phyloP scores from a whole-genome alignment of 2,113 vertebrate genomes.

The Herpailurus yagouaroundi region DNA sequence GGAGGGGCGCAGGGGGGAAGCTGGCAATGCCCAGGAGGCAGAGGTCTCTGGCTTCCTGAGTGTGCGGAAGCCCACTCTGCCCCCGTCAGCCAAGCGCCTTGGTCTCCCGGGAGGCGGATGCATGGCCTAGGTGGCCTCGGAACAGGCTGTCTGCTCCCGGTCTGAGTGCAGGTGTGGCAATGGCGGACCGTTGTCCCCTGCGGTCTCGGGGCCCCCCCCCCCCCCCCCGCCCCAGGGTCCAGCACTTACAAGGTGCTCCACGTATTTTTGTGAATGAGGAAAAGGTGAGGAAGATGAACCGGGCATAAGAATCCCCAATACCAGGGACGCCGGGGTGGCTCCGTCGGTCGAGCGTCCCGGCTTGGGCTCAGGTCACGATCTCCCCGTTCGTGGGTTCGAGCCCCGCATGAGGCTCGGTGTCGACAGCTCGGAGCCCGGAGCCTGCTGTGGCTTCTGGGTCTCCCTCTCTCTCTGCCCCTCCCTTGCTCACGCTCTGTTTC shows the following conservation, averaged over 20 bases:
- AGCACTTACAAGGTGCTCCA: neutral
- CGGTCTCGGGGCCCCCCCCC: neutral
- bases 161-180: fast-evolving
- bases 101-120: neutral
- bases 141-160: fast-evolving
- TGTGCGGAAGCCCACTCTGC: neutral
- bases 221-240: no score
- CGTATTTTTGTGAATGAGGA: neutral
- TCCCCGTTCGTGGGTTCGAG: no score
- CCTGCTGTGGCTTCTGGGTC: no score
- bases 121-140: fast-evolving
- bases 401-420: no score
- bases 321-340: no score
- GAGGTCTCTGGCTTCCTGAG: no score
- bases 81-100: neutral
- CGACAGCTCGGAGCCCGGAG: no score
- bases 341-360: no score
- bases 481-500: no score
- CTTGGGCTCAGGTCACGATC: no score
- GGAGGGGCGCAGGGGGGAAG: no score
- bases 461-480: no score
- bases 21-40: fast-evolving
- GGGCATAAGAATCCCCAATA: neutral
- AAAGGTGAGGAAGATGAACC: neutral
- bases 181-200: fast-evolving